Evolutionary conservation across 2,888 invertebrate genomes (phyloP), one percentile per base, ranked within the genome.

Genomic region (Diarsia rubi): DNA sequence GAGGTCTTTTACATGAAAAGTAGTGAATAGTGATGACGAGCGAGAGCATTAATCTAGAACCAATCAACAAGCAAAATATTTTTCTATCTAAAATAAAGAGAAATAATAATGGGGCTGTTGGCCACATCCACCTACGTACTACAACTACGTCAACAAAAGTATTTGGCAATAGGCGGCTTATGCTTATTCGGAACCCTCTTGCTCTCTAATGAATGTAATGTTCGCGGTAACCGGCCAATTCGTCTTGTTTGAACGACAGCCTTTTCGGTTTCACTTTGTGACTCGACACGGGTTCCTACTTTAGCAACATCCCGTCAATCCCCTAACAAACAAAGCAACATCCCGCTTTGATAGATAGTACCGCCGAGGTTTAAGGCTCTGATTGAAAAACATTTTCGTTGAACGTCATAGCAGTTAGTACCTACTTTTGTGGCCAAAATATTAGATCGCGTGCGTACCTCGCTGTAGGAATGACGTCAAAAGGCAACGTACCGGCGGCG

Each of bases 251-350:
- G 64, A 77, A 77, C 62, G 42, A 57, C 54, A 49, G 66, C 64
- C 62, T 69, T 62, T 67, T 62, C 59, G 44, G 59, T 27, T 69
- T 78, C 54, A 62, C 62, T 66, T 71, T 66, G 62, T 69, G 60
- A 71, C 37, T 37, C 49, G 66, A 76, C 69, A 73, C 77, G 69
- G 69, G 63, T 76, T 76, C 81, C 60, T 47, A 71, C 31, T 78
- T 68, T 49, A 44, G 60, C 24, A 62, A 27, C 47, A 54, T 49
- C 31, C 64, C 64, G 49, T 27, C 19, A 47, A 49, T 44, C 64
- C 78, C 52, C 63, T n/a, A 31, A 66, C 47, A 63, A 77, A 69
- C 60, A 69, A 76, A 70, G 67, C 37, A 54, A 62, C 59, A 47
- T 42, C 21, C 52, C 21, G 57, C 54, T 79, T 76, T 82, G 77